Conservation (phyloP, 2,888 invertebrate species). For the Kryphioiulus occultus region DNA sequence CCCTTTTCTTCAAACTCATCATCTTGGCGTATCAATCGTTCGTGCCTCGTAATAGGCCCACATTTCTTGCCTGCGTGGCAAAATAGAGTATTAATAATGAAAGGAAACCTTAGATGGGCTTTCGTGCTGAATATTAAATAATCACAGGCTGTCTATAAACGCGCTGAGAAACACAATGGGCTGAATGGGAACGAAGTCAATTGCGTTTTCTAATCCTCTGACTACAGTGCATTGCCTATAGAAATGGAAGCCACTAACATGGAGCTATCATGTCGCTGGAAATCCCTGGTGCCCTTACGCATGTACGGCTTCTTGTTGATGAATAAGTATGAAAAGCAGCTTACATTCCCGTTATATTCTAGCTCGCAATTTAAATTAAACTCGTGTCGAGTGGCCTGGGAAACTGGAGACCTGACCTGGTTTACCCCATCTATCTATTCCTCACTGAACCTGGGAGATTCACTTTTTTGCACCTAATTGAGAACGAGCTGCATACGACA, state of each 20-base stretch:
- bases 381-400: neutral
- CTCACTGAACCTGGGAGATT: neutral
- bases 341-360: conserved; percentile 1
- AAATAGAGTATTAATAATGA: conserved; percentile 39
- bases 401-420: neutral
- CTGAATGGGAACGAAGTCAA: conserved; percentile 12
- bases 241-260: conserved; percentile 32
- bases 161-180: conserved; percentile 17
- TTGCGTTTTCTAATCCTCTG: conserved; percentile 32
- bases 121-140: conserved; percentile 39
- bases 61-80: neutral
- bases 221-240: conserved; percentile 27
- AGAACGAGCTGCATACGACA: conserved; percentile 27
- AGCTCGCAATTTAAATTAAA: conserved; percentile 20
- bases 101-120: conserved; percentile 36
- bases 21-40: conserved; percentile 28
- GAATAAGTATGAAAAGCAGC: conserved; percentile 32
- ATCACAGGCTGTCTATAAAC: conserved; percentile 27
- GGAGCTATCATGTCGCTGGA: conserved; percentile 12
- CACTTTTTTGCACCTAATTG: neutral
- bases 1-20: neutral
- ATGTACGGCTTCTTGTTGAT: conserved; percentile 11
- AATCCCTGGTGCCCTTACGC: conserved; percentile 28
- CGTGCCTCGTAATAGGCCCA: conserved; percentile 7
- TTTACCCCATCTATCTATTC: neutral